Conservation (phyloP, 2,888 invertebrate species). For the Xestia sexstrigata region DNA sequence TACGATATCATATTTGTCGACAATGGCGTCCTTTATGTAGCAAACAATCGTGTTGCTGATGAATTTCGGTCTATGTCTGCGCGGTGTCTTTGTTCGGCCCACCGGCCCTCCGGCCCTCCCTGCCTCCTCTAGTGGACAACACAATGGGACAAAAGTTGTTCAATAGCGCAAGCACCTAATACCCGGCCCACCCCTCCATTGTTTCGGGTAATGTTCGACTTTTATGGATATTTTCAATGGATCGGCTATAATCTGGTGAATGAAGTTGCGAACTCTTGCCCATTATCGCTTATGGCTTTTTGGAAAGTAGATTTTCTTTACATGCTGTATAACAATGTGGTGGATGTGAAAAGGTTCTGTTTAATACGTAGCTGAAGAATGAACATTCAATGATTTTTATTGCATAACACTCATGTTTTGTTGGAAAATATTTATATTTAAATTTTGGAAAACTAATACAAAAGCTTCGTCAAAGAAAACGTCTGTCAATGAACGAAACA, state of each 20-base stretch:
- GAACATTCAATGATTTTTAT: slow-evolving; percentile 21
- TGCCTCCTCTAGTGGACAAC: slow-evolving; percentile 86
- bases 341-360: slow-evolving; percentile 38
- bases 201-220: slow-evolving; percentile 91
- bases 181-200: slow-evolving; percentile 89
- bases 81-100: slow-evolving; percentile 88
- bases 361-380: slow-evolving; percentile 24
- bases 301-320: slow-evolving; percentile 71
- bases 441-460: slow-evolving; percentile 1
- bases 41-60: slow-evolving; percentile 91
- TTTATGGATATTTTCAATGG: slow-evolving; percentile 91
- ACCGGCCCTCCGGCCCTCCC: slow-evolving; percentile 86
- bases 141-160: slow-evolving; percentile 91
- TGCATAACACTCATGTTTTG: slow-evolving; percentile 8
- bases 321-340: slow-evolving; percentile 53
- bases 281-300: slow-evolving; percentile 70
- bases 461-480: slow-evolving; percentile 33
- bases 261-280: slow-evolving; percentile 85
- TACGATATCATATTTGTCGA: slow-evolving; percentile 90
- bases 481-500: background rate
- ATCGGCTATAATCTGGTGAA: slow-evolving; percentile 88
- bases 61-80: slow-evolving; percentile 90
- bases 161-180: slow-evolving; percentile 90
- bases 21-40: slow-evolving; percentile 90
- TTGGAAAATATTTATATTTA: background rate